phyloP scores from a whole-genome alignment of 2,113 vertebrate species.

The Rhinolophus sinicus region DNA sequence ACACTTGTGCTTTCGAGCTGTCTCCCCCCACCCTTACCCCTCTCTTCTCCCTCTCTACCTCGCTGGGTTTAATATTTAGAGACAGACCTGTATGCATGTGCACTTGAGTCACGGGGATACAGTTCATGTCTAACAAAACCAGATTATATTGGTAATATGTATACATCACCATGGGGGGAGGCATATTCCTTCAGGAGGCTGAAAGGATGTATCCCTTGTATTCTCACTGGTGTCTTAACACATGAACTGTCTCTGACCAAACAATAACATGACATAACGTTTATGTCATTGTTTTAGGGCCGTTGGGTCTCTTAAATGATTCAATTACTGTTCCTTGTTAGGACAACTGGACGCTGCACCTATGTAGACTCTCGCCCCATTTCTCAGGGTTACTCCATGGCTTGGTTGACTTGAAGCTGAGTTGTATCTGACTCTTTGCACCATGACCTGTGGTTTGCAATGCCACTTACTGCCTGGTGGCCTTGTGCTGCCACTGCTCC shows the following conservation, averaged over 20 bases:
- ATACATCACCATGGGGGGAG: neutral
- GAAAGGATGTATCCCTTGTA: neutral
- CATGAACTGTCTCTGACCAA: neutral
- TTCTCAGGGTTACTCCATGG: fast-evolving
- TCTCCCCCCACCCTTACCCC: neutral
- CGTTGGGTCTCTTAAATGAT: neutral
- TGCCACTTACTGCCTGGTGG: no score
- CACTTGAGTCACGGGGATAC: neutral
- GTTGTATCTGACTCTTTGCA: neutral
- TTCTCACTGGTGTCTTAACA: slow-evolving; percentile 22
- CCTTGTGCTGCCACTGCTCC: fast-evolving
- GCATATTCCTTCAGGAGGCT: neutral
- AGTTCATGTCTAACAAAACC: neutral
- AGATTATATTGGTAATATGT: neutral
- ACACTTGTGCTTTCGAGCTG: neutral
- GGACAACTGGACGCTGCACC: neutral
- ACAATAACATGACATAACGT: neutral
- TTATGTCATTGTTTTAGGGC: neutral
- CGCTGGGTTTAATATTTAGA: neutral
- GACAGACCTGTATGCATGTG: neutral
- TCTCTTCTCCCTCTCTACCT: neutral
- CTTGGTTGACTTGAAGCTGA: neutral
- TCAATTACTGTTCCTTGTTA: neutral
- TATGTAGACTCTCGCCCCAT: neutral
- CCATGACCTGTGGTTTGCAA: neutral